phyloP scores from a whole-genome alignment of 2,113 vertebrate genomes.

The Rhinopithecus roxellana region DNA sequence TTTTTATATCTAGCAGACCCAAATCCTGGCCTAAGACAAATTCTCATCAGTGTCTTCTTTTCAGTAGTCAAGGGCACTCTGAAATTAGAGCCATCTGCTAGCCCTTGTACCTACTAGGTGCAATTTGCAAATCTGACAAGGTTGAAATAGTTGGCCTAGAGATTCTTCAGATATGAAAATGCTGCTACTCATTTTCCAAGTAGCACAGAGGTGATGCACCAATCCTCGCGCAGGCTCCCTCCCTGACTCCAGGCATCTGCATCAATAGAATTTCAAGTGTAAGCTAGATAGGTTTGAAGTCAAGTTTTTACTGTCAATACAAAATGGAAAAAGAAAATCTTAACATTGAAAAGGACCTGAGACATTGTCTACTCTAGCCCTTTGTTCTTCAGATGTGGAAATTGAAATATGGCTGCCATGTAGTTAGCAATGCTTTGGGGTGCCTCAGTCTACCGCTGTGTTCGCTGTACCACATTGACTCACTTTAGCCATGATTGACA shows the following conservation, averaged over 20 bases:
- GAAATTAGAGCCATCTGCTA: slow-evolving; percentile 1
- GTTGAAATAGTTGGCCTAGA: neutral
- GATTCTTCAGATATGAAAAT: neutral
- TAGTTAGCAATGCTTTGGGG: neutral
- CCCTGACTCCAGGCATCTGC: neutral
- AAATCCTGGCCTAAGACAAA: neutral
- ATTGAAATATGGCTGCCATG: neutral
- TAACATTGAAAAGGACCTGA: neutral
- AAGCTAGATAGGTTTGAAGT: neutral
- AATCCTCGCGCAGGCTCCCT: neutral
- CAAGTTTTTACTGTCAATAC: neutral
- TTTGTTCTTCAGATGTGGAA: neutral
- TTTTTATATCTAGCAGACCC: slow-evolving; percentile 29
- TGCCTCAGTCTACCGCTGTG: neutral
- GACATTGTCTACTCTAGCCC: neutral
- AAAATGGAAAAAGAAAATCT: neutral
- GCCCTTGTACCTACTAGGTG: neutral
- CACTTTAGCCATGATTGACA: neutral
- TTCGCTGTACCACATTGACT: neutral
- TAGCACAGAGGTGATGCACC: neutral
- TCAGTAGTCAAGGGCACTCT: neutral
- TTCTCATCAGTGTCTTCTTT: slow-evolving; percentile 24
- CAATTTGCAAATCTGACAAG: slow-evolving; percentile 15
- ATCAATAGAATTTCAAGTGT: neutral
- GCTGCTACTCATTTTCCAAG: neutral